Evolutionary conservation across 2,888 invertebrate genomes (phyloP), one percentile per base, ranked within the genome.

Genomic region (Operophtera brumata): DNA sequence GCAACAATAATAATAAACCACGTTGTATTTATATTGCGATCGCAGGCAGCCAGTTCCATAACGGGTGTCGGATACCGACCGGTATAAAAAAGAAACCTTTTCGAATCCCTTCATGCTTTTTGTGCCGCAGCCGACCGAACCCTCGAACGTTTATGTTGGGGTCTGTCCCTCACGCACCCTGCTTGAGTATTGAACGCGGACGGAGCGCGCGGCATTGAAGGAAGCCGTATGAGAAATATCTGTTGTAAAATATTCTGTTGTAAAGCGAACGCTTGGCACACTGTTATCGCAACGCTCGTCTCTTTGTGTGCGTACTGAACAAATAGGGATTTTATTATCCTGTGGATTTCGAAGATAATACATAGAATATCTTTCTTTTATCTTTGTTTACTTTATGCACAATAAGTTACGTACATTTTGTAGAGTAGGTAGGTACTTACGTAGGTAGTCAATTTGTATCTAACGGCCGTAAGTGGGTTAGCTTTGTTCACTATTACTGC

Each of bases 41-140:
- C 36, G 14, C 60, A 48, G 55, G 46, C 61, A 54, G 52, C 56
- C 54, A 48, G 62, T 63, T 45, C 39, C 39, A 32, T 39, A 43
- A 64, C 69, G 57, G 64, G 60, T 11, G 30, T 10, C 11, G 11
- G 20, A 20, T 30, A 30, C 30, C 6, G 30, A 30, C 30, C 9
- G 30, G 9, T 69, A 78, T 78, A 85, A 84, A 85, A 84, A 85
- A 83, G 75, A 74, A 75, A 82, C 78, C 76, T 73, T 66, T 69
- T 57, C 71, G 69, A 70, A 73, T 78, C 83, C 82, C 83, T 82
- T 80, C 74, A 57, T 73, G 75, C 78, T 84, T 86, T 84, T 84
- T 86, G 81, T 81, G 65, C 39, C 43, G 47, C 9, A 6, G n/a
- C 37, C 66, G 67, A 55, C 48, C 57, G 61, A 61, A 60, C 74